Evolutionary conservation across 2,888 invertebrate genomes (phyloP), one percentile per base, ranked within the genome.

Genomic region (Ellobium chinense): DNA sequence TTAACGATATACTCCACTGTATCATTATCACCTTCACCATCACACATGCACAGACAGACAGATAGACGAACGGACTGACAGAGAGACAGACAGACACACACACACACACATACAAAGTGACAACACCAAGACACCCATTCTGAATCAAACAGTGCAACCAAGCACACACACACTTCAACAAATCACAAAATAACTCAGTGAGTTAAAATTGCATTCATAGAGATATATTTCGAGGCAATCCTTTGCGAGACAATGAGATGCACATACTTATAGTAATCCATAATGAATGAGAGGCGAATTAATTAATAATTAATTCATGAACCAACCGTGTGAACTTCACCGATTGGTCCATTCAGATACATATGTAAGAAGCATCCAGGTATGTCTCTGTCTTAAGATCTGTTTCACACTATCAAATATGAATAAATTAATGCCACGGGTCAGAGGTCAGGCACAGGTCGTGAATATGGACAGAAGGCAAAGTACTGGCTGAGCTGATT

Each of bases 151-250:
- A 46, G 46, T 18, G 18, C 46, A 46, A 18, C 46, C 7, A 46
- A 12, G 46, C 18, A 46, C 46, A 46, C 46, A 46, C 46, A 46
- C 7, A 18, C 7, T 18, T 46, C 46, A 72, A n/a, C 56, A 72
- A 72, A 9, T 12, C 9, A 69, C 7, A 24, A 24, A 14, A 58
- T 14, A 14, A 74, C 12, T 14, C 36, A 36, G 2, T n/a, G 21
- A 34, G 5, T 54, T 70, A 39, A 70, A 68, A 66, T 66, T 76
- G 76, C 75, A 75, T 76, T 68, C 66, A 66, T 66, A 66, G 34
- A 74, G 73, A 68, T 76, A 76, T 76, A 76, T 65, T 24, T 75
- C 65, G 75, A 75, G 75, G 65, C 65, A 39, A 75, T 65, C 34
- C 65, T 37, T 63, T 65, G 27, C n/a, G 65, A 46, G n/a, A 65